These are phyloP conservation scores for Channallabes apus DNA, from an alignment of 2,797 vertebrate genomes.

Conservation along the genomic window DNA sequence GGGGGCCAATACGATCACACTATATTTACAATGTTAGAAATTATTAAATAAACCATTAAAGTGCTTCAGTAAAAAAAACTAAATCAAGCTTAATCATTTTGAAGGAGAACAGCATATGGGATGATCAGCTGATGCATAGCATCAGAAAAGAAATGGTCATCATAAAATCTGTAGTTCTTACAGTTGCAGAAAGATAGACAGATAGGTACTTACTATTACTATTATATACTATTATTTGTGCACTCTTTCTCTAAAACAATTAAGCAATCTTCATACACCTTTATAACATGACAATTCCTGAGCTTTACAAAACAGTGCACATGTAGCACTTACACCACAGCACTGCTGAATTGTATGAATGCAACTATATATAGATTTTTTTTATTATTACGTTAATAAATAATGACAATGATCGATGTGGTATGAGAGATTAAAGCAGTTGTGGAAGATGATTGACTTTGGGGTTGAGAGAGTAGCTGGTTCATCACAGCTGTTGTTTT, in stretches of 20 bases:
- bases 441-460: neutral
- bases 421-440: neutral
- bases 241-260: neutral
- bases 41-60: neutral
- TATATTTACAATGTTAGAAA: neutral
- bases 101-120: neutral
- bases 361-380: neutral
- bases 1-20: too few relatives aligned
- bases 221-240: too few relatives aligned
- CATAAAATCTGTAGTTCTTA: neutral
- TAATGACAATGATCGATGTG: neutral
- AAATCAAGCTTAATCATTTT: neutral
- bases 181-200: neutral
- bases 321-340: neutral
- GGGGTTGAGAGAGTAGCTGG: neutral
- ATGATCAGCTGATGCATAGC: neutral
- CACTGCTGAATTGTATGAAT: neutral
- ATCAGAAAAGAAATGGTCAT: too few relatives aligned
- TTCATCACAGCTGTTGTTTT: neutral
- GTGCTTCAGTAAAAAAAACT: neutral
- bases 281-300: neutral
- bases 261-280: neutral
- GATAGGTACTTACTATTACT: neutral
- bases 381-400: neutral
- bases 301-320: neutral